Conservation (phyloP, 2,888 invertebrate genomes). For the Leptopilina myrica region DNA sequence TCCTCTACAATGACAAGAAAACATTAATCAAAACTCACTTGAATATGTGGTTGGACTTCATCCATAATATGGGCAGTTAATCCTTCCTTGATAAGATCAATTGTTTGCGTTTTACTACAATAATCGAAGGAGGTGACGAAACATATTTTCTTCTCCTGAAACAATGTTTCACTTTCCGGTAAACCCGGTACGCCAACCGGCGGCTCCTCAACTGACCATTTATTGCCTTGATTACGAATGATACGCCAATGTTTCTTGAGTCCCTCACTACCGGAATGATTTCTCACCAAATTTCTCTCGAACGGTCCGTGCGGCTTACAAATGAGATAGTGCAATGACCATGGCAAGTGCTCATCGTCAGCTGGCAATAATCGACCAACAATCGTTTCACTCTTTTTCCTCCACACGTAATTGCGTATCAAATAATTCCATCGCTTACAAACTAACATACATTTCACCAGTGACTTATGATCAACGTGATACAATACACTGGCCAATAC, state of each 20-base stretch:
- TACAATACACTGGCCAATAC: conserved; percentile 76
- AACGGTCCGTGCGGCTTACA: conserved; percentile 74
- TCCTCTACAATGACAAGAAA: too few relatives aligned
- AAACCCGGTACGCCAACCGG: conserved; percentile 76
- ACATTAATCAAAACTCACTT: conserved; percentile 63
- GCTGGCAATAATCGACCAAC: conserved; percentile 62
- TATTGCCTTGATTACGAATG: conserved; percentile 74
- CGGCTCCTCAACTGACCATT: conserved; percentile 77
- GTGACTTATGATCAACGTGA: conserved; percentile 71
- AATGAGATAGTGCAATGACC: conserved; percentile 76
- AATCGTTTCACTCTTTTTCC: conserved; percentile 71
- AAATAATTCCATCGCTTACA: conserved; percentile 78
- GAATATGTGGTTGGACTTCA: conserved; percentile 78
- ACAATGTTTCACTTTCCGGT: conserved; percentile 73
- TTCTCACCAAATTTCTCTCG: conserved; percentile 77
- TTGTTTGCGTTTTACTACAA: conserved; percentile 77
- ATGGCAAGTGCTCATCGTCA: conserved; percentile 67
- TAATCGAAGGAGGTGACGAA: conserved; percentile 79
- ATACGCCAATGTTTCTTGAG: conserved; percentile 75
- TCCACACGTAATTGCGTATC: conserved; percentile 75
- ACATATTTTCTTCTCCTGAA: conserved; percentile 75
- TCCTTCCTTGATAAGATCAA: conserved; percentile 76
- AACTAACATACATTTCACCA: conserved; percentile 77
- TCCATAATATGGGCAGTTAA: conserved; percentile 76
- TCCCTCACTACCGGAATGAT: conserved; percentile 77